These are phyloP conservation scores for Oegoconia quadripuncta DNA, from an alignment of 2,888 invertebrate genomes.

Conservation along the genomic window DNA sequence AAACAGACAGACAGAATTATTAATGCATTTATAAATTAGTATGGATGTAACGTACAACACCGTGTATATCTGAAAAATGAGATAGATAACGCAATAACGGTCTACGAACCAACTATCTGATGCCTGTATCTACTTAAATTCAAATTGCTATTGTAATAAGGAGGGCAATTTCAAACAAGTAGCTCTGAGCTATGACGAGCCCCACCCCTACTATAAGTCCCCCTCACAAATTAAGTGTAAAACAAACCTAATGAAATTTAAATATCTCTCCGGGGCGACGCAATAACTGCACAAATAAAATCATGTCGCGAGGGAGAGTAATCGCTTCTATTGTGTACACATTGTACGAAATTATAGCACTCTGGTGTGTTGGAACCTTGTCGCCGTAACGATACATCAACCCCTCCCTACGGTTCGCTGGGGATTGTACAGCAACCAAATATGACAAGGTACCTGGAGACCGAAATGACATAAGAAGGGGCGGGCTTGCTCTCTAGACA, in stretches of 20 bases:
- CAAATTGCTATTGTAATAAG: conserved; percentile 63
- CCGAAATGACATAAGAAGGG: conserved; percentile 54
- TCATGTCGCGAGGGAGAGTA: conserved; percentile 73
- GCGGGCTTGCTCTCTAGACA: conserved; percentile 63
- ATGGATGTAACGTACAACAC: conserved; percentile 5
- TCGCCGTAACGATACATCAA: conserved; percentile 35
- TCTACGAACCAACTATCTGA: conserved; percentile 48
- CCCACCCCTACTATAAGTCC: conserved; percentile 65
- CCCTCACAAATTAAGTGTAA: conserved; percentile 79
- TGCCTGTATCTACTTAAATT: conserved; percentile 66
- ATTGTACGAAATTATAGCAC: conserved; percentile 56
- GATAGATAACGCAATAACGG: conserved; percentile 44
- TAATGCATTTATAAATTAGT: not conserved
- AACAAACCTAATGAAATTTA: conserved; percentile 80
- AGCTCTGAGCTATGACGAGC: conserved; percentile 57
- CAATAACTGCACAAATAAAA: conserved; percentile 78
- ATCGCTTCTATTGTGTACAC: conserved; percentile 74
- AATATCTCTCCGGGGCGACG: conserved; percentile 73
- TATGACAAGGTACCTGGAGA: conserved; percentile 57
- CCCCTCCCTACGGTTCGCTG: conserved; percentile 17
- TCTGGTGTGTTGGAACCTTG: conserved; percentile 51
- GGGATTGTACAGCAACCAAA: conserved; percentile 22
- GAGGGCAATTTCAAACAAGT: conserved; percentile 61
- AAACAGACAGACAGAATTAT: too few species aligned
- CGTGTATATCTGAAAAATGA: conserved; percentile 11